Percentiles rank a stretch among this genome's conserved stretches.
Evolutionary conservation across 2,797 vertebrate genomes (phyloP).

Genomic region (Limosa lapponica): DNA sequence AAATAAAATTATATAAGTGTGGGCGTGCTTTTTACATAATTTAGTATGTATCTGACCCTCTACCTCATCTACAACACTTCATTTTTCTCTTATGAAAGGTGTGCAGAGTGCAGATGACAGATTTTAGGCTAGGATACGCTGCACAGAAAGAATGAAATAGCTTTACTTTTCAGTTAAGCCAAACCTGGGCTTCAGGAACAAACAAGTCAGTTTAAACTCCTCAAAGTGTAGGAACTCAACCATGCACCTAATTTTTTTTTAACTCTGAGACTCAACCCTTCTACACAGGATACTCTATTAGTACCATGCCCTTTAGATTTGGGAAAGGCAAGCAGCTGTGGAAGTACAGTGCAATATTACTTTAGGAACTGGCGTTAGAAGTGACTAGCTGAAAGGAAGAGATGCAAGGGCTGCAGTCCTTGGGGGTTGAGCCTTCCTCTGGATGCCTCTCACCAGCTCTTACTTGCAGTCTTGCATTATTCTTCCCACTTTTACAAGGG

Average conservation of each 20-base stretch:
- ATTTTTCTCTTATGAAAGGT: background rate
- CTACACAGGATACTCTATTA: background rate
- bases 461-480: background rate
- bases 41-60: background rate
- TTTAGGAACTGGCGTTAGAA: background rate
- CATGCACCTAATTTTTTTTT: background rate
- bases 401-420: rapidly evolving
- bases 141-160: background rate
- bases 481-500: background rate
- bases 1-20: background rate
- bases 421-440: background rate
- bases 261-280: background rate
- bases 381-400: background rate
- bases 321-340: background rate
- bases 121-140: background rate
- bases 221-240: background rate
- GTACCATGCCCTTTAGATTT: background rate
- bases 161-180: background rate
- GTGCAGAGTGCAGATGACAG: background rate
- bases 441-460: background rate
- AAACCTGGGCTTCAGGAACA: background rate
- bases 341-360: background rate
- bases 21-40: background rate
- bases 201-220: background rate
- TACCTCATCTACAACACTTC: background rate